Evolutionary conservation across 2,113 vertebrate species (phyloP).

Genomic region (Lagopus leucura): DNA sequence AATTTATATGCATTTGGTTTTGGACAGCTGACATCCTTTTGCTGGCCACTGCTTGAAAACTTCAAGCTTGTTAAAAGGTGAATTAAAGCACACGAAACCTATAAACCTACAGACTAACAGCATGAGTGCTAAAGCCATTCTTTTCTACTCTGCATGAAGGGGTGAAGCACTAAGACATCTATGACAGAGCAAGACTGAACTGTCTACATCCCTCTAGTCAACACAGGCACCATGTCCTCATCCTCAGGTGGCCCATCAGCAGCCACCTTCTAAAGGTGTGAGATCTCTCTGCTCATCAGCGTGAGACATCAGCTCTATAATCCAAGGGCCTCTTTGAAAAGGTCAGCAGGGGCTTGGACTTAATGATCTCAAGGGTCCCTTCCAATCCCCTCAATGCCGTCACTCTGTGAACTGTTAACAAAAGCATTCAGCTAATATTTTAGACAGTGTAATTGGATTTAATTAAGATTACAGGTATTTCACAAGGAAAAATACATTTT

Average conservation of each 20-base stretch:
- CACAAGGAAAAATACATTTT: constrained; percentile 28
- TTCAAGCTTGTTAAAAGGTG: constrained; percentile 8
- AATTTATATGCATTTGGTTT: neutral
- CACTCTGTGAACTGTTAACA: neutral
- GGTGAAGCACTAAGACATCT: fast-evolving
- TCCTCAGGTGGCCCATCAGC: neutral
- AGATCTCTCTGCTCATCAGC: neutral
- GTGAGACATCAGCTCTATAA: neutral
- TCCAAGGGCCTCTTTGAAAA: constrained; percentile 33
- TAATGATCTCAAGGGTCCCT: too few species aligned
- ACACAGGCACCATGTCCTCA: neutral
- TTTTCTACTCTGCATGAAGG: fast-evolving
- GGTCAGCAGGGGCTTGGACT: neutral
- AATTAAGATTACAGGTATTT: constrained; percentile 57
- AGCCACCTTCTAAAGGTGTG: neutral
- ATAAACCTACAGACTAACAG: neutral
- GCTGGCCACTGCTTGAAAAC: neutral
- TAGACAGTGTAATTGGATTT: constrained; percentile 25
- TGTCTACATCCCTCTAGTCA: neutral
- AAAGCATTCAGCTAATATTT: constrained; percentile 43
- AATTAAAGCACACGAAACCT: constrained; percentile 1
- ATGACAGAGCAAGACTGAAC: neutral
- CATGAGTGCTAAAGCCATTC: neutral
- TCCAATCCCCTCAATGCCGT: too few species aligned
- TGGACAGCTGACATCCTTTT: neutral